Percentiles rank a stretch among this genome's conserved stretches.
phyloP scores from a whole-genome alignment of 2,888 invertebrate species.

The Microplitis manilae region DNA sequence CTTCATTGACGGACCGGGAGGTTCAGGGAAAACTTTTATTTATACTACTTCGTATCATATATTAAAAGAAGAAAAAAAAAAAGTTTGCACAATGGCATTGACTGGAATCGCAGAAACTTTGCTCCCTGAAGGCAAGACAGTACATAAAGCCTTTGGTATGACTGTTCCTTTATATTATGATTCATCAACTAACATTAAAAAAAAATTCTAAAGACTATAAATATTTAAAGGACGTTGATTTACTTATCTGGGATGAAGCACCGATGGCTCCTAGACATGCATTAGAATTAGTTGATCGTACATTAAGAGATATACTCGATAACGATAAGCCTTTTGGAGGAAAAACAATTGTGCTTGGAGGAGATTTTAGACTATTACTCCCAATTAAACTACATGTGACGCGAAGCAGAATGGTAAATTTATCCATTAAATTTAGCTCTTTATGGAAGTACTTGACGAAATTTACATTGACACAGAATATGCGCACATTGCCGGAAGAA shows the following conservation, averaged over 20 bases:
- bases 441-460: slow-evolving; percentile 47
- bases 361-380: slow-evolving; percentile 38
- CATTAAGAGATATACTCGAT: neutral
- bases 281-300: slow-evolving; percentile 1
- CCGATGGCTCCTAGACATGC: neutral
- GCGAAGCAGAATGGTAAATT: slow-evolving; percentile 43
- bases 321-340: neutral
- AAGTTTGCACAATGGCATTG: slow-evolving; percentile 33
- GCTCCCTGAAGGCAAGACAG: neutral
- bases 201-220: neutral
- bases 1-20: slow-evolving; percentile 1
- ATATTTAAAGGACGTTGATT: neutral
- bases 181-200: slow-evolving; percentile 6
- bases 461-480: neutral
- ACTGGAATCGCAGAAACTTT: slow-evolving; percentile 14
- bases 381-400: slow-evolving; percentile 4
- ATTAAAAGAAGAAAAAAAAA: slow-evolving; percentile 23
- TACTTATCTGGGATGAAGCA: slow-evolving; percentile 20
- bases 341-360: slow-evolving; percentile 3
- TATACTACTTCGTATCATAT: slow-evolving; percentile 32
- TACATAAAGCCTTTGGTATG: too few relatives aligned
- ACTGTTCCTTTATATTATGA: slow-evolving; percentile 26
- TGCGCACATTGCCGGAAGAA: too few relatives aligned
- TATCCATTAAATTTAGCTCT: slow-evolving; percentile 50
- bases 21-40: neutral